Conservation (phyloP, 2,888 invertebrate species). For the Salpingus planirostris region DNA sequence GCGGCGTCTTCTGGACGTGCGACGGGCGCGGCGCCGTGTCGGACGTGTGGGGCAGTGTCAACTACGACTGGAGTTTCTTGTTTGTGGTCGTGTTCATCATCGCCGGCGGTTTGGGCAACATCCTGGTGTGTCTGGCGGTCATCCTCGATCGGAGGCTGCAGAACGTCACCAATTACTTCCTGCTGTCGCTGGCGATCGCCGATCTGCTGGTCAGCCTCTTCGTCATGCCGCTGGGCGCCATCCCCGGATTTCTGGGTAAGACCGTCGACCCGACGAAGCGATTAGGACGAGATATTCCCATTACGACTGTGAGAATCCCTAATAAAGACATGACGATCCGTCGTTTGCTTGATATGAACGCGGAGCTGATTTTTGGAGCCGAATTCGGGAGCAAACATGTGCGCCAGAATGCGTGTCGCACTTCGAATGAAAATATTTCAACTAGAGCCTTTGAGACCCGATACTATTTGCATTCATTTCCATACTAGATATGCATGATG, state of each 20-base stretch:
- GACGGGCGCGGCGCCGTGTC: constrained; percentile 11
- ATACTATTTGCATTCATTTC: no score
- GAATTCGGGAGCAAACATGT: no score
- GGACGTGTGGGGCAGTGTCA: constrained; percentile 17
- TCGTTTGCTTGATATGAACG: no score
- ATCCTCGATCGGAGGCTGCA: constrained; percentile 82
- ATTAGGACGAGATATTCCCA: no score
- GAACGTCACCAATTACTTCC: constrained; percentile 93
- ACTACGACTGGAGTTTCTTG: constrained; percentile 74
- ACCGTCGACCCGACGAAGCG: no score
- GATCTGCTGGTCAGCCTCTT: constrained; percentile 88
- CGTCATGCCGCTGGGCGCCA: constrained; percentile 93
- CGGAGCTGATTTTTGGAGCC: no score
- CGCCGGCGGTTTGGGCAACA: constrained; percentile 84
- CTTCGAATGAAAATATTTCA: no score
- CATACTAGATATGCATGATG: no score
- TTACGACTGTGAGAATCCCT: no score
- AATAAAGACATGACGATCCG: no score
- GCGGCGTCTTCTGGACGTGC: constrained; percentile 29
- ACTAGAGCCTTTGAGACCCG: no score
- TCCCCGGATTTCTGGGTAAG: constrained; percentile 90
- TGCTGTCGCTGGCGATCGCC: constrained; percentile 86
- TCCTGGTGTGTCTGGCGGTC: constrained; percentile 88
- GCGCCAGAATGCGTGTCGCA: no score
- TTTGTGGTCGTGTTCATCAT: constrained; percentile 79